These are phyloP conservation scores for Microchrysa polita DNA, from an alignment of 2,888 invertebrate species.

Conservation along the genomic window DNA sequence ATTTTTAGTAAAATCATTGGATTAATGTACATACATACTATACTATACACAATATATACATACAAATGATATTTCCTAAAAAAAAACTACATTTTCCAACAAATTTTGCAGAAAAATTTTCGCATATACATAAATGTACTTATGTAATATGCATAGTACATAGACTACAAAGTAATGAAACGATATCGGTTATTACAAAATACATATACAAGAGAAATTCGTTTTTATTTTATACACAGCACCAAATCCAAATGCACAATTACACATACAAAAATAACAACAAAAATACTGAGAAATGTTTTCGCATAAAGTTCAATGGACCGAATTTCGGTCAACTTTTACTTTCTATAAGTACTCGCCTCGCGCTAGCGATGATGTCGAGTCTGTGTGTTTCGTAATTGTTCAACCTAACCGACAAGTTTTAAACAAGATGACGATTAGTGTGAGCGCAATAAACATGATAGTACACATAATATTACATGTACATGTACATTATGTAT, in stretches of 20 bases:
- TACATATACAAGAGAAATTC: background rate
- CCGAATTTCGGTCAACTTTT: slow-evolving; percentile 41
- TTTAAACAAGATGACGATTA: slow-evolving; percentile 22
- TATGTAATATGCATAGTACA: too few species aligned
- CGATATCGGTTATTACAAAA: too few species aligned
- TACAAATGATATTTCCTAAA: too few species aligned
- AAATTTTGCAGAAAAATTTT: too few species aligned
- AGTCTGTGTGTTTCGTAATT: slow-evolving; percentile 4
- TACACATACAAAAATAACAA: background rate
- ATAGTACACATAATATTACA: background rate
- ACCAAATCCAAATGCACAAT: background rate
- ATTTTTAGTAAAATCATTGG: too few species aligned
- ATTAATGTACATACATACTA: too few species aligned
- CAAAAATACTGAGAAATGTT: background rate
- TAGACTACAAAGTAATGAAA: too few species aligned
- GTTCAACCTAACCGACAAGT: slow-evolving; percentile 1
- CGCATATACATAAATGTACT: too few species aligned
- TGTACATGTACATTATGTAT: too few species aligned
- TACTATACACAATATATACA: too few species aligned
- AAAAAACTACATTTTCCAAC: too few species aligned
- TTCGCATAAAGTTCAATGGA: slow-evolving; percentile 34
- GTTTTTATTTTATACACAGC: background rate
- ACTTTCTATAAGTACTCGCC: slow-evolving; percentile 38
- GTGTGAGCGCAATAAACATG: background rate
- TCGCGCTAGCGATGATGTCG: slow-evolving; percentile 16